Conservation (phyloP, 1,140 invertebrate species). For the Cherax destructor region DNA sequence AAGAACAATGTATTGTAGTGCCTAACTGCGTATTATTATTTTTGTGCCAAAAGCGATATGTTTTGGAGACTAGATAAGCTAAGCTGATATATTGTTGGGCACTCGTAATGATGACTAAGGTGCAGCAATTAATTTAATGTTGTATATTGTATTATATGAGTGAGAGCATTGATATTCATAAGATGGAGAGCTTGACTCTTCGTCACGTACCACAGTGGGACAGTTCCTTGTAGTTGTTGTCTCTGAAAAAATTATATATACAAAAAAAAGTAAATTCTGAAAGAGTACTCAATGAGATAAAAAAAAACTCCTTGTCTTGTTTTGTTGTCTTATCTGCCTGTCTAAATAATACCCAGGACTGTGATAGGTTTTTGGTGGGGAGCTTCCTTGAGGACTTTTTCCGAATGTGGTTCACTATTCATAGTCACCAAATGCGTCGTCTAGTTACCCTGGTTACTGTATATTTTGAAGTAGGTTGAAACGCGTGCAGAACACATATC, state of each 20-base stretch:
- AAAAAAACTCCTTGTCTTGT: neutral
- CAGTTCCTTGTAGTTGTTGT: constrained; percentile 65
- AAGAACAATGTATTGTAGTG: constrained; percentile 58
- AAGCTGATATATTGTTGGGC: neutral
- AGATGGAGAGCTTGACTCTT: neutral
- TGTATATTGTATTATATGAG: constrained; percentile 34
- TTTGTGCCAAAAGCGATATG: constrained; percentile 60
- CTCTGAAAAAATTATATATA: constrained; percentile 5
- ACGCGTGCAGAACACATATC: constrained; percentile 59
- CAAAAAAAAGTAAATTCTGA: neutral
- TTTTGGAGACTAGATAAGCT: constrained; percentile 14
- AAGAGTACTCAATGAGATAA: neutral
- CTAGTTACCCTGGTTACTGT: neutral
- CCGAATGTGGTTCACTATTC: constrained; percentile 6
- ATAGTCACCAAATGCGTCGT: constrained; percentile 8
- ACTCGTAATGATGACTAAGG: constrained; percentile 9
- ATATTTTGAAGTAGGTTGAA: constrained; percentile 62
- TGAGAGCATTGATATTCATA: neutral
- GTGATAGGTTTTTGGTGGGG: constrained; percentile 9
- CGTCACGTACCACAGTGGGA: constrained; percentile 62
- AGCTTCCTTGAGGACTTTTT: constrained; percentile 10
- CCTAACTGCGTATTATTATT: constrained; percentile 66
- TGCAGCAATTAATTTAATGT: constrained; percentile 24
- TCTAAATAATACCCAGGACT: constrained; percentile 14
- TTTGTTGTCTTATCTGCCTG: neutral